Evolutionary conservation across 2,113 vertebrate species (phyloP).

Genomic region (Paradisaea rubra): DNA sequence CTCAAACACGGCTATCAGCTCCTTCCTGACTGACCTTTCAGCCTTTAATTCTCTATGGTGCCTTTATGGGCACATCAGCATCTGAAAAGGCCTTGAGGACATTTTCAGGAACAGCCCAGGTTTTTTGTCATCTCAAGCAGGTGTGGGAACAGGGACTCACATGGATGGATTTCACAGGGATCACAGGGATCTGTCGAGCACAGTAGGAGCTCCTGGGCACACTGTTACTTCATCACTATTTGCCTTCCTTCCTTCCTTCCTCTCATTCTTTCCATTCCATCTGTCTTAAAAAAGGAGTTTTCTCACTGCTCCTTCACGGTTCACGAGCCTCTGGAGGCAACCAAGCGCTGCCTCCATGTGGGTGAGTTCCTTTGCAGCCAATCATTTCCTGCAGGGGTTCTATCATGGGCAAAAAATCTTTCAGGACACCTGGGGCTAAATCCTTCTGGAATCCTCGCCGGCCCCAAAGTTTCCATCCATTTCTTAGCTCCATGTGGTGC

Average conservation of each 20-base stretch:
- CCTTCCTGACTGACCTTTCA: background rate
- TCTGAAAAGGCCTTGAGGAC: accelerated
- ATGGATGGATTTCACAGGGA: background rate
- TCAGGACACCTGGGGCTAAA: background rate
- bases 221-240: background rate
- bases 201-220: background rate
- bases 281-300: background rate
- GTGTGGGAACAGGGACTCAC: background rate
- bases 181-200: background rate
- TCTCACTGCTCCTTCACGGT: background rate
- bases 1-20: background rate
- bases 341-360: background rate
- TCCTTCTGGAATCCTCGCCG: background rate
- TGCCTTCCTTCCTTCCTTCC: background rate
- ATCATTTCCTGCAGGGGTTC: background rate
- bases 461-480: background rate
- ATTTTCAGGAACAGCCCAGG: background rate
- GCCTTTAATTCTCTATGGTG: background rate
- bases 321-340: background rate
- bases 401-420: background rate
- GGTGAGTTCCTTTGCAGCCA: background rate
- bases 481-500: background rate
- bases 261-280: background rate
- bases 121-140: background rate
- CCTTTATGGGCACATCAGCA: background rate